Base-by-base conservation (phyloP, 2,797 vertebrate species). In the Rhodeus uyekii region DNA sequence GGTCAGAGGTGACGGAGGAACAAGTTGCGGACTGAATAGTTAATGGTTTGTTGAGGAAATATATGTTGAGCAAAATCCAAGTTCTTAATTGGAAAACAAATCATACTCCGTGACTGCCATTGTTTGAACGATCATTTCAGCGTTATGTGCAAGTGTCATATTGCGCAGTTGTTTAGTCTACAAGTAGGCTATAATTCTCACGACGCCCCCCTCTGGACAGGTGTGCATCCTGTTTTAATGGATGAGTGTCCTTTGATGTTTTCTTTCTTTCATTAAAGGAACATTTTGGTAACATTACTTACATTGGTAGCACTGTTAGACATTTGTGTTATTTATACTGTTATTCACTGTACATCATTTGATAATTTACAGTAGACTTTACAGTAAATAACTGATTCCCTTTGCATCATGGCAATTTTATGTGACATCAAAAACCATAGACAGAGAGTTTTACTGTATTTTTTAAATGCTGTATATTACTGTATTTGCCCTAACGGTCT, bases 1-100 rank as follows among this genome's bases (percentile, higher is more conserved):
- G 92, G 91, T 93, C 92, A 93, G 87, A 91, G 91, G 91, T 93
- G 82, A 92, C 76, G 81, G 55, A 87, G 65, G 39, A 67, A 83
- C 44, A 44, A 50, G 50, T 16, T 50, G 42, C 4, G 13, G 34
- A 42, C 2, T 38, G 50, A 34, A 64, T 58, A 74, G 36, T 14
- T 67, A 68, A 39, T 74, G 16, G n/a, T 72, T 77, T 63, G 36
- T 6, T n/a, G 46, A 38, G 24, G 22, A 18, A 65, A 75, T 39
- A 19, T 27, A 19, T 27, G 2, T 48, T 27, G 19, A 63, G 19
- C 29, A 48, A 48, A 55, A 36, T 72, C 18, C 13, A 42, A 32
- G 27, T 58, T 36, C 48, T 29, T 58, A 12, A n/a, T 13, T 19
- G 8, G 32, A 42, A 55, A 36, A 14, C 12, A 44, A 76, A 32